Conservation (phyloP, 1,140 invertebrate genomes). For the Zaprionus africanus region DNA sequence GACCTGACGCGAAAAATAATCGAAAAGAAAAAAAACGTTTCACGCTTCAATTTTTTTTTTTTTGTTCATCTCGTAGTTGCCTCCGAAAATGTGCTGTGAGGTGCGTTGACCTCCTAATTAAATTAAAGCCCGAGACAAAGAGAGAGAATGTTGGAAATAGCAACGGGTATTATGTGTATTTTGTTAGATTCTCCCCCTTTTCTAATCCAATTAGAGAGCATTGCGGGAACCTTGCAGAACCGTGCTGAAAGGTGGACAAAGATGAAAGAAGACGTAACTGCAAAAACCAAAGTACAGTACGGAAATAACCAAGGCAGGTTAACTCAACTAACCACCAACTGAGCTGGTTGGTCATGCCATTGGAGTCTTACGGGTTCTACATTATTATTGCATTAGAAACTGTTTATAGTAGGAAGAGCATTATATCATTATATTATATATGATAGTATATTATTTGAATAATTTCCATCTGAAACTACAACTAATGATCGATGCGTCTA, state of each 20-base stretch:
- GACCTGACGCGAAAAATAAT: slow-evolving; percentile 11
- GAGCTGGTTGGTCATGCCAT: slow-evolving; percentile 19
- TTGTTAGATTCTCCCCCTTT: slow-evolving; percentile 49
- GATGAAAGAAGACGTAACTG: slow-evolving; percentile 41
- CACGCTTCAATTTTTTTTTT: slow-evolving; percentile 31
- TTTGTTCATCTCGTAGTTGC: neutral
- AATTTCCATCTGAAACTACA: slow-evolving; percentile 1
- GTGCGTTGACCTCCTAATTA: slow-evolving; percentile 62
- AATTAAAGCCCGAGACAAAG: slow-evolving; percentile 53
- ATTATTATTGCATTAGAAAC: neutral
- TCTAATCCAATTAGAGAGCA: slow-evolving; percentile 62
- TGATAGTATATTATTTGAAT: slow-evolving; percentile 1
- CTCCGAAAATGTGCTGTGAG: slow-evolving; percentile 32
- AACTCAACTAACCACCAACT: neutral
- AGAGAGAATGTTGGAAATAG: slow-evolving; percentile 40
- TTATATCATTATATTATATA: neutral
- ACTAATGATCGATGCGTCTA: slow-evolving; percentile 27
- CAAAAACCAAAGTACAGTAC: slow-evolving; percentile 46
- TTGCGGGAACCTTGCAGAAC: slow-evolving; percentile 54
- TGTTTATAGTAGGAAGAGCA: neutral
- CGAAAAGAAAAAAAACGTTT: slow-evolving; percentile 30
- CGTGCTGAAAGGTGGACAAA: neutral
- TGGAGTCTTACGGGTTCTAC: slow-evolving; percentile 7
- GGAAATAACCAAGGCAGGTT: slow-evolving; percentile 28
- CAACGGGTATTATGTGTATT: slow-evolving; percentile 61